Conservation (phyloP, 2,888 invertebrate genomes). For the Chrysolina americana region DNA sequence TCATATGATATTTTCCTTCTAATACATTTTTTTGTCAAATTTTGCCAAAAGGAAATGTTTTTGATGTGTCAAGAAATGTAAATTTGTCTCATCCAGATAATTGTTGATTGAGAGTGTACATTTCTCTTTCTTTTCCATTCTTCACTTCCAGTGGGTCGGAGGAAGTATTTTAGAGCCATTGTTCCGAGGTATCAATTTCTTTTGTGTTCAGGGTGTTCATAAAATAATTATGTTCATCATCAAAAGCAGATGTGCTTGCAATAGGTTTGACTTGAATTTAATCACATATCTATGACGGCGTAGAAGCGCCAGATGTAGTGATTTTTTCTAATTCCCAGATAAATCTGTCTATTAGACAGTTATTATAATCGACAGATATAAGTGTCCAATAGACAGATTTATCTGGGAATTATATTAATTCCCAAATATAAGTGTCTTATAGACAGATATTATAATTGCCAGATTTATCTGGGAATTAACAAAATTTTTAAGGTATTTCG, state of each 20-base stretch:
- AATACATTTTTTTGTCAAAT: background rate
- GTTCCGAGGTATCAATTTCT: background rate
- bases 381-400: too few relatives aligned
- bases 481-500: too few relatives aligned
- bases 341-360: too few relatives aligned
- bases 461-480: too few relatives aligned
- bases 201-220: background rate
- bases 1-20: background rate
- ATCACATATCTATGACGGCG: too few relatives aligned
- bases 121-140: background rate
- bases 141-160: background rate
- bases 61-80: background rate
- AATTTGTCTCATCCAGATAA: background rate
- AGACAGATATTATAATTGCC: too few relatives aligned
- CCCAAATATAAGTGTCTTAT: too few relatives aligned
- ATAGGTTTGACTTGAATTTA: too few relatives aligned
- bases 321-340: too few relatives aligned
- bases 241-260: background rate
- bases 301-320: too few relatives aligned
- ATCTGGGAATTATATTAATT: too few relatives aligned
- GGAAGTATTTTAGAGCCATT: background rate
- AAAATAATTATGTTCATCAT: background rate
- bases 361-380: too few relatives aligned
- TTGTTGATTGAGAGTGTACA: conserved; percentile 3
- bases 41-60: background rate